A percentile compares a stretch with the other conserved stretches of the same genome.
Evolutionary conservation across 2,888 invertebrate species (phyloP).

Genomic region (Paralinhomoeus sp.): DNA sequence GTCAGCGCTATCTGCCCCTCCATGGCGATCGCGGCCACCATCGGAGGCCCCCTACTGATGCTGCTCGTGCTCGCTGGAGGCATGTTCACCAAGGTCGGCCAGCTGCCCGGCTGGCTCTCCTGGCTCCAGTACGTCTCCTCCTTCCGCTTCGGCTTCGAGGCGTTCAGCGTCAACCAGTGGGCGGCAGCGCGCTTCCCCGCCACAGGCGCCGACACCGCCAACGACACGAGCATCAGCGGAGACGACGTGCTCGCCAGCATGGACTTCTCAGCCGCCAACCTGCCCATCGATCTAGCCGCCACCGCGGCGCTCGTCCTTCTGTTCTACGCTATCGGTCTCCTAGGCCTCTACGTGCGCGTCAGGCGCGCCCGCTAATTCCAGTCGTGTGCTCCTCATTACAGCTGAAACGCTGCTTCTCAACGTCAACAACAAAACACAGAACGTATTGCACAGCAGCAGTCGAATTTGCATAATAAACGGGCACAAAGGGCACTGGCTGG

Average conservation of each 20-base stretch:
- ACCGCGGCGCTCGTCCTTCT: too few species aligned
- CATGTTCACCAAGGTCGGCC: background rate
- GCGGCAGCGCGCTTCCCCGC: background rate
- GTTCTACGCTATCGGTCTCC: too few species aligned
- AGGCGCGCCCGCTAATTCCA: too few species aligned
- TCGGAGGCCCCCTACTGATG: conserved; percentile 19
- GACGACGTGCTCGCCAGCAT: conserved; percentile 1
- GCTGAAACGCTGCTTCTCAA: too few species aligned
- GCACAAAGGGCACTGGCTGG: too few species aligned
- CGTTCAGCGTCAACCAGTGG: conserved; percentile 5
- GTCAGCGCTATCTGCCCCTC: conserved; percentile 1
- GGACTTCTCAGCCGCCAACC: conserved; percentile 1
- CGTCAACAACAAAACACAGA: too few species aligned
- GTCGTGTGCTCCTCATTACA: too few species aligned
- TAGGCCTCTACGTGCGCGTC: too few species aligned
- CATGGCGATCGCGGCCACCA: conserved; percentile 2
- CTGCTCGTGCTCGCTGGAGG: conserved; percentile 22
- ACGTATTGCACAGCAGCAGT: too few species aligned
- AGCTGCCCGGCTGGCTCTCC: conserved; percentile 2
- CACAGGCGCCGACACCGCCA: conserved; percentile 2
- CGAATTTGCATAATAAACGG: too few species aligned
- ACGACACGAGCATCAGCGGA: background rate
- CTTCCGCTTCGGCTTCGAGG: conserved; percentile 6
- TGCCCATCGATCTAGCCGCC: conserved; percentile 7
- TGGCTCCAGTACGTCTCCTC: conserved; percentile 5